These are phyloP conservation scores for Coranthus polyacanthus DNA, from an alignment of 2,797 vertebrate genomes.

Conservation along the genomic window DNA sequence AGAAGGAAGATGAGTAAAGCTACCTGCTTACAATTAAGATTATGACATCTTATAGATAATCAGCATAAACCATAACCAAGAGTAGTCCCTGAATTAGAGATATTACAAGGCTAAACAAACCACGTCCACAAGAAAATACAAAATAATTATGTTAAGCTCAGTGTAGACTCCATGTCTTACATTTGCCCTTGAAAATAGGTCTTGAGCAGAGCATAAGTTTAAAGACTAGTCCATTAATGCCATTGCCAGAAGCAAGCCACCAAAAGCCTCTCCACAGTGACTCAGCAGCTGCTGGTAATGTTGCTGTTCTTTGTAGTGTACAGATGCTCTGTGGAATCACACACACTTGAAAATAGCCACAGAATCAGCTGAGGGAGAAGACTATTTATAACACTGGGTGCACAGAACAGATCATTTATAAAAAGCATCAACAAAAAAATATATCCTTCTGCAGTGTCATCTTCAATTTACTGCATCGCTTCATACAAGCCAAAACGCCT, in stretches of 20 bases:
- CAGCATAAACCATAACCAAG: conserved; percentile 11
- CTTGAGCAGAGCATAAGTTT: conserved; percentile 41
- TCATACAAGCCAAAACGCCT: conserved; percentile 39
- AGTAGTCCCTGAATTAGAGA: background rate
- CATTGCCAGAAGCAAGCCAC: conserved; percentile 35
- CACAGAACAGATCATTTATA: conserved; percentile 45
- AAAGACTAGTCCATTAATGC: conserved; percentile 26
- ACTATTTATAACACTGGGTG: conserved; percentile 65
- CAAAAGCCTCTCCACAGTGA: conserved; percentile 59
- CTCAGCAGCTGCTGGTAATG: conserved; percentile 60
- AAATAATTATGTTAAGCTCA: conserved; percentile 8
- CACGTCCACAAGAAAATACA: background rate
- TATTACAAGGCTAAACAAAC: background rate
- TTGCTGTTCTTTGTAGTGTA: conserved; percentile 57
- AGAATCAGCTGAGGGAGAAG: conserved; percentile 58
- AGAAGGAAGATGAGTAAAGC: background rate
- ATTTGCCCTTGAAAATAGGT: conserved; percentile 34
- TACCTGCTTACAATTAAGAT: conserved; percentile 10
- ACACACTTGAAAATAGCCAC: conserved; percentile 58
- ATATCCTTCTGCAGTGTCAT: conserved; percentile 40
- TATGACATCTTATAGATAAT: conserved; percentile 4
- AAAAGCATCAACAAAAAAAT: conserved; percentile 52
- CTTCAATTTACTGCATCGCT: conserved; percentile 60
- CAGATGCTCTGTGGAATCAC: conserved; percentile 48
- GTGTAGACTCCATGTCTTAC: background rate